phyloP scores from a whole-genome alignment of 1,140 invertebrate species.

The Trachymyrmex septentrionalis region DNA sequence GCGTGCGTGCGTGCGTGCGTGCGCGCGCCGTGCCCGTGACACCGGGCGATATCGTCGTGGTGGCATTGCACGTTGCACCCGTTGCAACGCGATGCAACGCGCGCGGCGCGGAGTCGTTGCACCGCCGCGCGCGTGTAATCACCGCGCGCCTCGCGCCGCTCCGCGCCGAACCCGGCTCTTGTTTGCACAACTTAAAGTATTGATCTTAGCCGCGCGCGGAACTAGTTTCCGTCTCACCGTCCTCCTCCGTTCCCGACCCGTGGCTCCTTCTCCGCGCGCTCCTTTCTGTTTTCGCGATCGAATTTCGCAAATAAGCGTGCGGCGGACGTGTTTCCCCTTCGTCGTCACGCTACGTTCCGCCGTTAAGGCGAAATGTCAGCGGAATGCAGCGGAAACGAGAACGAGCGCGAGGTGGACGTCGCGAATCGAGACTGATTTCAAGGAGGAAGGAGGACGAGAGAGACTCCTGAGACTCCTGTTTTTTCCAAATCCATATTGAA shows the following conservation, averaged over 20 bases:
- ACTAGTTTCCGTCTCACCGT: slow-evolving; percentile 84
- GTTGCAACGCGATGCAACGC: background rate
- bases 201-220: slow-evolving; percentile 83
- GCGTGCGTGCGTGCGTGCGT: slow-evolving; percentile 30
- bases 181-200: slow-evolving; percentile 83
- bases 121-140: background rate
- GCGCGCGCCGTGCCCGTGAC: slow-evolving; percentile 40
- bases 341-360: too few relatives aligned
- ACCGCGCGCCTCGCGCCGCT: slow-evolving; percentile 71
- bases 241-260: background rate
- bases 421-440: background rate
- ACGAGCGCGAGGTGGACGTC: background rate
- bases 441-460: too few relatives aligned
- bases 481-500: too few relatives aligned
- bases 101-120: background rate
- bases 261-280: background rate
- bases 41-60: slow-evolving; percentile 32
- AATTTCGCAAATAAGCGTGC: slow-evolving; percentile 40
- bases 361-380: background rate
- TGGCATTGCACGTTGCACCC: slow-evolving; percentile 69
- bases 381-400: background rate
- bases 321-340: too few relatives aligned
- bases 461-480: too few relatives aligned
- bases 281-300: slow-evolving; percentile 40
- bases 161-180: slow-evolving; percentile 67